Conservation (phyloP, 2,888 invertebrate species). For the Drepanosiphum platanoidis region DNA sequence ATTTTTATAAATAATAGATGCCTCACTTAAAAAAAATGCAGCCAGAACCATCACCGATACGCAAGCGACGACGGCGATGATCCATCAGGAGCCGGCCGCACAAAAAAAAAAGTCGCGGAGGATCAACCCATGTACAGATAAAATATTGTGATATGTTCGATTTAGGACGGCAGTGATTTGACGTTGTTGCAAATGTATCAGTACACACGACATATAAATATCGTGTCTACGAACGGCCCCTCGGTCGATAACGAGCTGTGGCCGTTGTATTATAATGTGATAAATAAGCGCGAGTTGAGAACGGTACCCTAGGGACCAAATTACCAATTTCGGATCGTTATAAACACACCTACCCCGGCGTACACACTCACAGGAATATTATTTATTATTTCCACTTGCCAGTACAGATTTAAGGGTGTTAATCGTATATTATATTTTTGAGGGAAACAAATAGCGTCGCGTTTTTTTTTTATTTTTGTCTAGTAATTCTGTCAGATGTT, state of each 20-base stretch:
- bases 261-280: conserved; percentile 59
- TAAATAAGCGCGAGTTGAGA: conserved; percentile 52
- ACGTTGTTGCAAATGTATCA: conserved; percentile 43
- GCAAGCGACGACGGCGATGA: neutral
- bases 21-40: no score
- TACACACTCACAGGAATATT: conserved; percentile 38
- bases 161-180: conserved; percentile 12
- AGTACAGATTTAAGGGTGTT: conserved; percentile 62
- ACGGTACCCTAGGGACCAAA: conserved; percentile 61
- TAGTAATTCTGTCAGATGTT: neutral
- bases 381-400: conserved; percentile 62
- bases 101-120: neutral
- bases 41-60: no score
- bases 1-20: no score
- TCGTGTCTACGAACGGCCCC: conserved; percentile 29
- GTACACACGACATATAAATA: conserved; percentile 44
- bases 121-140: no score
- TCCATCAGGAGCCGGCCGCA: neutral
- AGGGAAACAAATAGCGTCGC: conserved; percentile 27
- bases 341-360: conserved; percentile 36
- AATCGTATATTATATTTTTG: conserved; percentile 51
- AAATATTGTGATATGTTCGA: neutral
- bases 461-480: neutral
- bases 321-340: conserved; percentile 62
- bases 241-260: conserved; percentile 53